Percentiles rank a stretch among this genome's conserved stretches.
Evolutionary conservation across 2,113 vertebrate genomes (phyloP).

Genomic region (Isurus oxyrinchus): DNA sequence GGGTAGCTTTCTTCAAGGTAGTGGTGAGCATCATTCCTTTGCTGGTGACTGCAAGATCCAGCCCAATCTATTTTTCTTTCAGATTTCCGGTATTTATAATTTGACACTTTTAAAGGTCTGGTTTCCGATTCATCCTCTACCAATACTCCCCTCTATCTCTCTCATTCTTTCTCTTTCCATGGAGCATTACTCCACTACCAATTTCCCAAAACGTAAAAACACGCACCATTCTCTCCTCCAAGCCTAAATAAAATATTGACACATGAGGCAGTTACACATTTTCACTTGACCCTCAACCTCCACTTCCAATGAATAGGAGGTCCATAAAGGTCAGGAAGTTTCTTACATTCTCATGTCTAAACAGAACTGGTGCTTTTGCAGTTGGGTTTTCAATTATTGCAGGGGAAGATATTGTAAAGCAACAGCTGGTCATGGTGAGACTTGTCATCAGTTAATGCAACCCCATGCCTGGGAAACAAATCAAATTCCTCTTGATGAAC

Average conservation of each 20-base stretch:
- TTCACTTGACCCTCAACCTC: not conserved
- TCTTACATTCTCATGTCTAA: not conserved
- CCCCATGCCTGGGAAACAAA: not conserved
- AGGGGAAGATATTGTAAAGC: not conserved
- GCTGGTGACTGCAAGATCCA: too few species aligned
- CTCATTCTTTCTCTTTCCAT: not conserved
- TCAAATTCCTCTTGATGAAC: not conserved
- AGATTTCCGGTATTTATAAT: not conserved
- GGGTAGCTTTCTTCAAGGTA: too few species aligned
- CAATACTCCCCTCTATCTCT: not conserved
- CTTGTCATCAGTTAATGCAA: not conserved
- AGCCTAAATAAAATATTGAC: not conserved
- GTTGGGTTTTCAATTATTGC: not conserved
- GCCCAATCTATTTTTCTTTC: not conserved
- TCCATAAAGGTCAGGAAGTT: not conserved
- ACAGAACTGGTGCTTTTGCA: not conserved
- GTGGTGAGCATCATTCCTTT: too few species aligned
- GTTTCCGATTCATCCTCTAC: not conserved
- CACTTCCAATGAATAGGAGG: not conserved
- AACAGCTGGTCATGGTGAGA: not conserved
- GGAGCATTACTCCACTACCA: not conserved
- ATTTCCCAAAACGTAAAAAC: not conserved
- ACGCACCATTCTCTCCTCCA: not conserved
- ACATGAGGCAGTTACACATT: not conserved
- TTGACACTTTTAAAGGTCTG: not conserved